phyloP scores from a whole-genome alignment of 1,140 invertebrate genomes.

The Trypoxylus dichotomus region DNA sequence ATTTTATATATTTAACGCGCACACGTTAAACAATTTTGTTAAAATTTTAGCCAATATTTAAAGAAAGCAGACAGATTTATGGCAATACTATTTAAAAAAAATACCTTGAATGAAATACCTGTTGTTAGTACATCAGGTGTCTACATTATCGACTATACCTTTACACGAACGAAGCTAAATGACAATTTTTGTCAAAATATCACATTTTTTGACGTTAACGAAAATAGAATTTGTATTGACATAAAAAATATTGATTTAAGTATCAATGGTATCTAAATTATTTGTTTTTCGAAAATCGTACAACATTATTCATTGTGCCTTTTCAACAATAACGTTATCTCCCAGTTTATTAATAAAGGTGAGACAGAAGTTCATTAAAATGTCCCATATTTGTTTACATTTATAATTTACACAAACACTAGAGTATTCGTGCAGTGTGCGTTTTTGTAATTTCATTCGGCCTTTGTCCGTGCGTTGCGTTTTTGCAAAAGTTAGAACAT shows the following conservation, averaged over 20 bases:
- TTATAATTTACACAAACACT: constrained; percentile 24
- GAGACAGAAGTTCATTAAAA: constrained; percentile 40
- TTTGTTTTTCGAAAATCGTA: constrained; percentile 45
- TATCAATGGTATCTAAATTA: constrained; percentile 53
- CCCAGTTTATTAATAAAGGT: constrained; percentile 49
- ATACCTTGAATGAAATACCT: no score
- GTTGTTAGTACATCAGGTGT: not conserved
- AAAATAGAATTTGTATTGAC: constrained; percentile 40
- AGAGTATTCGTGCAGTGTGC: not conserved
- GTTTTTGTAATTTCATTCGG: constrained; percentile 9
- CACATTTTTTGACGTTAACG: constrained; percentile 40
- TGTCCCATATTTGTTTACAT: constrained; percentile 29
- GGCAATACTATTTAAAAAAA: no score
- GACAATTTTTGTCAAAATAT: constrained; percentile 34
- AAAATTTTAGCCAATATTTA: no score
- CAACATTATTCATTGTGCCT: constrained; percentile 45
- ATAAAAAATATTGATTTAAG: constrained; percentile 37
- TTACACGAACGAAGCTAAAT: constrained; percentile 14
- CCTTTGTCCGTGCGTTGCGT: not conserved
- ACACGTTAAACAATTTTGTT: no score
- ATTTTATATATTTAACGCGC: no score
- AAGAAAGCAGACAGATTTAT: no score
- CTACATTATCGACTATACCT: not conserved
- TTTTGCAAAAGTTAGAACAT: constrained; percentile 18
- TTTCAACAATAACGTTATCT: constrained; percentile 41